phyloP scores from a whole-genome alignment of 2,113 vertebrate genomes.

The Girardinichthys multiradiatus region DNA sequence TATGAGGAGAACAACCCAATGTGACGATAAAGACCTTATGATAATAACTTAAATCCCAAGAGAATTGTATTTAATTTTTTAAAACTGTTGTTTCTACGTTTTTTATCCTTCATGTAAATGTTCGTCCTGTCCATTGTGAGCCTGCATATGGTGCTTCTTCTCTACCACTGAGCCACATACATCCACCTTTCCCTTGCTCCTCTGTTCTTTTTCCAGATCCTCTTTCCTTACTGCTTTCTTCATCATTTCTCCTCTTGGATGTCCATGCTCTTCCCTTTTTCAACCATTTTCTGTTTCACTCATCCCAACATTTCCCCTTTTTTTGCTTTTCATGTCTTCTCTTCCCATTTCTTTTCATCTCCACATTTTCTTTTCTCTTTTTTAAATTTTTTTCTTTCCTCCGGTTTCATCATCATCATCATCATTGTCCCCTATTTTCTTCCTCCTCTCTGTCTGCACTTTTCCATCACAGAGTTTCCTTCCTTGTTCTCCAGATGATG shows the following conservation, averaged over 20 bases:
- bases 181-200: no score
- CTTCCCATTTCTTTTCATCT: neutral
- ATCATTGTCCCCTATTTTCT: conserved; percentile 20
- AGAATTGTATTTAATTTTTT: no score
- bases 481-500: conserved; percentile 76
- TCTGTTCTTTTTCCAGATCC: neutral
- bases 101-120: no score
- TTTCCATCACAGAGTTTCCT: conserved; percentile 62
- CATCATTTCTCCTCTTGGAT: neutral
- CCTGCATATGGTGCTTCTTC: no score
- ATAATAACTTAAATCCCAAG: no score
- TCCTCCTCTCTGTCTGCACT: neutral
- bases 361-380: neutral
- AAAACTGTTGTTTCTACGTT: no score
- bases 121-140: no score
- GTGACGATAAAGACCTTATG: no score
- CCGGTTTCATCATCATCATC: conserved; percentile 15
- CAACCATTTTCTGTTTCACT: neutral
- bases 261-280: neutral
- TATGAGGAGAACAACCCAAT: no score
- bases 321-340: neutral
- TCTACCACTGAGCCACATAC: no score
- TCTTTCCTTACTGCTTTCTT: neutral
- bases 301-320: neutral
- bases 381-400: neutral